These are phyloP conservation scores for Mastomys coucha DNA, from an alignment of 2,113 vertebrate genomes.

Conservation along the genomic window DNA sequence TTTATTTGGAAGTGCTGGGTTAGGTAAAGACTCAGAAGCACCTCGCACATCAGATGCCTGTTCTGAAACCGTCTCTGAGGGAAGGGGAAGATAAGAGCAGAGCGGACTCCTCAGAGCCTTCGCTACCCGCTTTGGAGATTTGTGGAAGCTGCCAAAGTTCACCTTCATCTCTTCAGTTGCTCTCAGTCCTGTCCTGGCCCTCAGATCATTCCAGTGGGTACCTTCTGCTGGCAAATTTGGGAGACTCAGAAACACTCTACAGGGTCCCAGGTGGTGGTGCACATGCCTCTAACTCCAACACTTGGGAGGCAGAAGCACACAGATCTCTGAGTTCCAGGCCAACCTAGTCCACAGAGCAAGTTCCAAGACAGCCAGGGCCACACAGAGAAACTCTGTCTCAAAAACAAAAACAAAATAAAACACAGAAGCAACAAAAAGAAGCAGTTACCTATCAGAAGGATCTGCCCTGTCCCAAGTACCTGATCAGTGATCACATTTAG, in stretches of 20 bases:
- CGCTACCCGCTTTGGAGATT: neutral
- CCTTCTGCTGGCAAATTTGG: neutral
- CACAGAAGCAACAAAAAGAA: neutral
- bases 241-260: neutral
- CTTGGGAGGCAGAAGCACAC: neutral
- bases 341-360: neutral
- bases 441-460: neutral
- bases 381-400: neutral
- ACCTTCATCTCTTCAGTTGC: neutral
- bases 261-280: neutral
- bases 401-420: neutral
- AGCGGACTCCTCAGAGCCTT: neutral
- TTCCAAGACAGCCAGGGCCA: neutral
- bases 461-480: neutral
- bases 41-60: neutral
- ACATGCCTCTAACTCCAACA: neutral
- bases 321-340: neutral
- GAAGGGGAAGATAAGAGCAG: too few species aligned
- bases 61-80: slow-evolving; percentile 50
- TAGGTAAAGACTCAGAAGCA: slow-evolving; percentile 42
- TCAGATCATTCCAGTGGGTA: neutral
- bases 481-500: neutral
- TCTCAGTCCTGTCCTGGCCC: too few species aligned
- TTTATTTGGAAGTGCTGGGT: slow-evolving; percentile 49
- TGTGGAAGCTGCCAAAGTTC: neutral